Evolutionary conservation across 2,113 vertebrate species (phyloP).

Genomic region (Dicentrarchus labrax): DNA sequence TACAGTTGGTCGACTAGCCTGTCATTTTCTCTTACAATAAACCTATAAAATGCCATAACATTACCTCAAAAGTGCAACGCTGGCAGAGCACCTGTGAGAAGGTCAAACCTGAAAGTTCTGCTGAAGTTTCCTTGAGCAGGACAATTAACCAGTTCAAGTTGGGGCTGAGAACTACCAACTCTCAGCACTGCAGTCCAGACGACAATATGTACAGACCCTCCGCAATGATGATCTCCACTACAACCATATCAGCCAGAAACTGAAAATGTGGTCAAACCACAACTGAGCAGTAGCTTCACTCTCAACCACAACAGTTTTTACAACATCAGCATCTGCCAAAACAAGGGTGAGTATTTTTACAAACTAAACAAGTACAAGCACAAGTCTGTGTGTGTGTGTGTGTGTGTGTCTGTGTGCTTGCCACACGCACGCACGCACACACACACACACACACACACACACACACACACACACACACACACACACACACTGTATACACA

Average conservation of each 20-base stretch:
- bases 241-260: constrained; percentile 5
- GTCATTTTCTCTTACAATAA: constrained; percentile 60
- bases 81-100: constrained; percentile 39
- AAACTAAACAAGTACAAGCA: constrained; percentile 11
- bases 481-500: constrained; percentile 12
- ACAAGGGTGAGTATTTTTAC: constrained; percentile 34
- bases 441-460: background rate
- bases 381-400: no score
- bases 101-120: constrained; percentile 54
- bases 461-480: background rate
- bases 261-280: constrained; percentile 22
- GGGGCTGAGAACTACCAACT: constrained; percentile 11
- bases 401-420: no score
- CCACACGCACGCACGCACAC: background rate
- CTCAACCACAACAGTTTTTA: constrained; percentile 15
- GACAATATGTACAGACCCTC: background rate
- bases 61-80: constrained; percentile 46
- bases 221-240: background rate
- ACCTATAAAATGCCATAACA: constrained; percentile 50
- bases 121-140: constrained; percentile 36
- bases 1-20: constrained; percentile 41
- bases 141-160: background rate
- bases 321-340: constrained; percentile 28
- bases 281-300: constrained; percentile 21
- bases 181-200: constrained; percentile 7